Percentiles rank a stretch among this genome's conserved stretches.
Conservation (phyloP, 2,888 invertebrate species). For the Cordilura impudica region DNA sequence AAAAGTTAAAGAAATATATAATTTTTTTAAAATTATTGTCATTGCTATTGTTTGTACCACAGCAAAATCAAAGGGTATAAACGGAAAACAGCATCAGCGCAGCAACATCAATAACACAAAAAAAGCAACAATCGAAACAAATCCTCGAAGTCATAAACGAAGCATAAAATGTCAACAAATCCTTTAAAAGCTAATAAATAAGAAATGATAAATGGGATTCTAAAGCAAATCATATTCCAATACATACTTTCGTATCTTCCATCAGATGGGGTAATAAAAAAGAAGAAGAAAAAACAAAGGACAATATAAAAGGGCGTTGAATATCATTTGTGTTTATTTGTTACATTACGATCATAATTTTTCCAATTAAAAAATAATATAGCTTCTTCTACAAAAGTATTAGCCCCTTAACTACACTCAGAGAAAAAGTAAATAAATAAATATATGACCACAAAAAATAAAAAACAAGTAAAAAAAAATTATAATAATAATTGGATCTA, state of each 20-base stretch:
- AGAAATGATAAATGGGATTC: constrained; percentile 9
- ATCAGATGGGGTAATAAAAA: too few species aligned
- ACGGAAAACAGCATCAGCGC: not conserved
- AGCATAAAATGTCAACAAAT: constrained; percentile 48
- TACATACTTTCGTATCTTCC: not conserved
- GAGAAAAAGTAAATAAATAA: too few species aligned
- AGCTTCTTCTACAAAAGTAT: too few species aligned
- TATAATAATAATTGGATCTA: too few species aligned
- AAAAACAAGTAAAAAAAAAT: too few species aligned
- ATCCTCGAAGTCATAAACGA: constrained; percentile 42
- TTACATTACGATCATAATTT: too few species aligned
- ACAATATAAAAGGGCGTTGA: too few species aligned
- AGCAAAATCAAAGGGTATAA: not conserved
- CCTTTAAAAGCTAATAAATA: constrained; percentile 51
- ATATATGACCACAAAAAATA: too few species aligned
- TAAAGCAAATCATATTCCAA: not conserved
- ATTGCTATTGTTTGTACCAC: not conserved
- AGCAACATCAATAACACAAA: not conserved
- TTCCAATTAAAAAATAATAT: too few species aligned
- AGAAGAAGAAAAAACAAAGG: too few species aligned
- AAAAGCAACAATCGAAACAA: constrained; percentile 28
- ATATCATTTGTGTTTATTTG: too few species aligned
- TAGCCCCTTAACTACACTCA: too few species aligned
- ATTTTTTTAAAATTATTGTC: not conserved
- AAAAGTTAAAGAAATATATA: not conserved